Evolutionary conservation across 64 coral and sea anemone genomes (phyloP).

Genomic region (Hydrozoanthus tunicans): DNA sequence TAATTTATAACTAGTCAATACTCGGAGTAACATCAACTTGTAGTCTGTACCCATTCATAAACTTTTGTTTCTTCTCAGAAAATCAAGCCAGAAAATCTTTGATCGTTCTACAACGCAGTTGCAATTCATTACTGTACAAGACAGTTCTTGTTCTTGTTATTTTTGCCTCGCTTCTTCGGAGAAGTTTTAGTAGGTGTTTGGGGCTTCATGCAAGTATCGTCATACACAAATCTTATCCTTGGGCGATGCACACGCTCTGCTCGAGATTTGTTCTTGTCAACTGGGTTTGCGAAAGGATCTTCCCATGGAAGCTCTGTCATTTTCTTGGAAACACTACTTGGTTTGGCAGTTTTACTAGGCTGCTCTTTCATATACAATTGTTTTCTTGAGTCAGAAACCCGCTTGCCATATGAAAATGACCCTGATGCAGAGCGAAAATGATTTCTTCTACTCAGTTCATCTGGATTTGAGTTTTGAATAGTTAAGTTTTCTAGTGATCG

Average conservation of each 20-base stretch:
- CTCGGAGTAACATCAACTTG: neutral
- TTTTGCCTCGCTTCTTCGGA: slow-evolving; percentile 72
- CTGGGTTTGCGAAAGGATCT: slow-evolving; percentile 98
- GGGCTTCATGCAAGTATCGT: slow-evolving; percentile 62
- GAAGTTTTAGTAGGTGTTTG: slow-evolving; percentile 64
- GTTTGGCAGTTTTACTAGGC: slow-evolving; percentile 43
- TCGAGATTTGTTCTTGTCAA: slow-evolving; percentile 69
- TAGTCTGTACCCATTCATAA: neutral
- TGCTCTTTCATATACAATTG: slow-evolving; percentile 46
- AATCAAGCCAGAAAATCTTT: neutral
- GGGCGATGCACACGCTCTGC: slow-evolving; percentile 65
- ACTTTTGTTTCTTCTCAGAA: neutral
- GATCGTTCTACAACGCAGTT: neutral
- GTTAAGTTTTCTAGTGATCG: slow-evolving; percentile 41
- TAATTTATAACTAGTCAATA: neutral
- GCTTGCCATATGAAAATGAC: slow-evolving; percentile 51
- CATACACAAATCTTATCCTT: slow-evolving; percentile 89
- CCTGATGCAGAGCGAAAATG: slow-evolving; percentile 53
- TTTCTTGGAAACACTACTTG: slow-evolving; percentile 68
- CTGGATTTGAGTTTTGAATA: slow-evolving; percentile 25
- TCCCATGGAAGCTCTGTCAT: slow-evolving; percentile 88
- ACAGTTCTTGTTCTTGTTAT: slow-evolving; percentile 88
- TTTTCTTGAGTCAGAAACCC: slow-evolving; percentile 42
- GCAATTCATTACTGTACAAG: slow-evolving; percentile 75
- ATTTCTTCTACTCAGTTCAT: neutral